A percentile compares a stretch with the other conserved stretches of the same genome.
phyloP scores from a whole-genome alignment of 2,888 invertebrate species.

The Xanthostigma xanthostigma region DNA sequence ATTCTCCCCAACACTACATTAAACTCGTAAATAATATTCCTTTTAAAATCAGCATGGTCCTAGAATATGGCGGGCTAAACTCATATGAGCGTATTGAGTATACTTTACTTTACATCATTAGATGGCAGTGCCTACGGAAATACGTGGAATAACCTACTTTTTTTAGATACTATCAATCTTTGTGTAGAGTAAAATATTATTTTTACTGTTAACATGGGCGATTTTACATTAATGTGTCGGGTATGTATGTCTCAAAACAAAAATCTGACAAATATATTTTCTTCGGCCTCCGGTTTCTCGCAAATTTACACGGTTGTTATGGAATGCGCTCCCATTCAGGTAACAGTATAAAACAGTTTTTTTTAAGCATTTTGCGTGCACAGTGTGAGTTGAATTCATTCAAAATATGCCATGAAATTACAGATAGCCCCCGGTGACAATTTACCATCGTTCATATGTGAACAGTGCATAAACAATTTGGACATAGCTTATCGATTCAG shows the following conservation, averaged over 20 bases:
- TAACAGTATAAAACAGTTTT: neutral
- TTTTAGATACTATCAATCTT: no score
- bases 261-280: neutral
- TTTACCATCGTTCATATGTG: constrained; percentile 1
- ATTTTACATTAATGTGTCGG: neutral
- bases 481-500: constrained; percentile 1
- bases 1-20: no score
- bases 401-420: neutral
- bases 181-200: no score
- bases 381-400: no score
- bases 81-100: no score
- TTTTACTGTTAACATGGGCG: no score
- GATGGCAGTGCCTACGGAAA: no score
- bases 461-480: neutral
- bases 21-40: no score
- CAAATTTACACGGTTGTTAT: neutral
- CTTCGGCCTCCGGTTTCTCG: neutral
- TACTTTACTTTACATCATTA: no score
- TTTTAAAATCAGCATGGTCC: no score
- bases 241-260: neutral
- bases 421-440: constrained; percentile 1
- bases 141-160: no score
- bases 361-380: neutral
- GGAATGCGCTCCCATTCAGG: neutral
- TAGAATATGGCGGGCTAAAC: no score